Base-by-base conservation (phyloP, 2,888 invertebrate genomes). In the Sminthurides aquaticus region DNA sequence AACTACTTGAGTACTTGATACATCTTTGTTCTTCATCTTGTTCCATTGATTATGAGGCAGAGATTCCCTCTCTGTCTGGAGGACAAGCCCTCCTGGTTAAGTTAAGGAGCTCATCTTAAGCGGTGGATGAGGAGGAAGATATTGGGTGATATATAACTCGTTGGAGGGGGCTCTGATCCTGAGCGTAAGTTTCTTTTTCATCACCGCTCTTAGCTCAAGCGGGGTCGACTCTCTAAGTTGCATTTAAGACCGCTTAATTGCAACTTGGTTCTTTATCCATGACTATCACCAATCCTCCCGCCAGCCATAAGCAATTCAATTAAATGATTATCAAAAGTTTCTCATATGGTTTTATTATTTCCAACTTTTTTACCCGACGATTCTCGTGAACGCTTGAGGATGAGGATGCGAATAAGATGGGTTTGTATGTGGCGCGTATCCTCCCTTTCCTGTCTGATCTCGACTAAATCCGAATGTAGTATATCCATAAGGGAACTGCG, bases 241-340 rank as follows among this genome's bases (percentile, higher is more conserved):
- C 52, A 52, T 52, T 52, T 52, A 52, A 52, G 52, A 52, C 52
- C 52, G 20, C 52, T 52, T 52, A 52, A 52, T 52, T 52, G 52
- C 52, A 52, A 52, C 52, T 52, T 22, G 20, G 5, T 52, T 20
- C 20, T 52, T 52, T 15, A 15, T 20, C 20, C 52, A 52, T 20
- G 52, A 52, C 52, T 22, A 52, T 52, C 20, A 52, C 52, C 15
- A 15, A 52, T 52, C 52, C 52, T 52, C 52, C 20, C 52, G 8
- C 20, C 52, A 22, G 28, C 26, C 28, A 11, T 11, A 57, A 27
- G 57, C 27, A 57, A 57, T 57, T 57, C 57, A 57, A 57, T 57
- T 57, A 57, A 11, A 57, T 57, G 26, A 57, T 57, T 57, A 57
- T 57, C 15, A 57, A 57, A 57, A 57, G n/a, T 29, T 57, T 26